Conservation (phyloP, 2,113 vertebrate species). For the Trachemys scripta region DNA sequence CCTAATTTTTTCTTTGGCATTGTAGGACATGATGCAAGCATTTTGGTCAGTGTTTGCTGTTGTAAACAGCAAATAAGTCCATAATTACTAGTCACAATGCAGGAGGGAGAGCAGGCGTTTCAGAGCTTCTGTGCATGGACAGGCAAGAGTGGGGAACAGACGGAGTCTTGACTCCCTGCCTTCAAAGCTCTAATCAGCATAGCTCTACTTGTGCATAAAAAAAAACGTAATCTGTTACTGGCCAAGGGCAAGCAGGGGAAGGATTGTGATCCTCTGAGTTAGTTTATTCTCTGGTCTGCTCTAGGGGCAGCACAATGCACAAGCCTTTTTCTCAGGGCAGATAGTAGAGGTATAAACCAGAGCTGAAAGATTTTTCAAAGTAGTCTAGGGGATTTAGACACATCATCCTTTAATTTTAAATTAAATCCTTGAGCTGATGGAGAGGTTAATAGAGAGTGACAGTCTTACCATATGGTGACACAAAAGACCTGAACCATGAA, state of each 20-base stretch:
- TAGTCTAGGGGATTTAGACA: background rate
- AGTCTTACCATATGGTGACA: rapidly evolving
- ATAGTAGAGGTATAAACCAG: background rate
- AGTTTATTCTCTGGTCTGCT: background rate
- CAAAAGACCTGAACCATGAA: background rate
- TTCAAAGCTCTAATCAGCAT: background rate
- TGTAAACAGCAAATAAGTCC: background rate
- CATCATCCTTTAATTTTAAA: background rate
- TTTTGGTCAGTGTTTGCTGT: background rate
- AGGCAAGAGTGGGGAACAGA: background rate
- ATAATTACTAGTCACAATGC: background rate
- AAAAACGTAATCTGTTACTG: background rate
- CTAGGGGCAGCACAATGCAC: background rate
- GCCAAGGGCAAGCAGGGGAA: background rate
- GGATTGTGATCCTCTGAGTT: background rate
- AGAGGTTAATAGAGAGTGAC: background rate
- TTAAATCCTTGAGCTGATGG: background rate
- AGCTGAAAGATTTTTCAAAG: background rate
- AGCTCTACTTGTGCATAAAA: background rate
- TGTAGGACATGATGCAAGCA: background rate
- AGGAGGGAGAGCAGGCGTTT: background rate
- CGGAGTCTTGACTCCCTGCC: background rate
- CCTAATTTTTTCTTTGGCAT: background rate
- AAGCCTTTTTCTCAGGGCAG: background rate
- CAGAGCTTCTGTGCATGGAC: background rate